Base-by-base conservation (phyloP, 2,888 invertebrate species). In the Salticus scenicus region DNA sequence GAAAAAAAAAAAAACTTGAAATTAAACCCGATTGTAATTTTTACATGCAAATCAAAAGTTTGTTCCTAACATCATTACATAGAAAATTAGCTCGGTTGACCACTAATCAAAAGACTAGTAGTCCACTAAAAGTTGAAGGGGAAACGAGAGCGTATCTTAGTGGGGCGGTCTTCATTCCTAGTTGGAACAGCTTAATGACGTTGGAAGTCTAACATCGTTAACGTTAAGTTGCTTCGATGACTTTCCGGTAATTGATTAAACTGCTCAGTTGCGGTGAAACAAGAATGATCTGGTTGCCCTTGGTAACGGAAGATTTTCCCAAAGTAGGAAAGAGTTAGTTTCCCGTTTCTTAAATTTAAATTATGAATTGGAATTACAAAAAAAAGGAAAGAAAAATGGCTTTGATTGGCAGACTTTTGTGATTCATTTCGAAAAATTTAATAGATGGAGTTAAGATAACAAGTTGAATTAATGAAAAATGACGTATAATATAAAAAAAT, bases 161-260 rank as follows among this genome's bases (percentile, higher is more conserved):
- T 8, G 4, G 5, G 57, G 1, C 7, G 1, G 57, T 20, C 20
- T 57, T 57, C 20, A 24, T 57, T 57, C 24, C 57, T 57, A 76
- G 71, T 71, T 76, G 42, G 27, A 82, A 66, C 75, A 63, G 66
- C 71, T 76, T 76, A 82, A 82, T 76, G 82, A 82, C 82, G 71
- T 82, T 75, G 70, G 66, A 63, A 64, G 64, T 76, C 71, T 82
- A 76, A 75, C 66, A 33, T 75, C 75, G 82, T 82, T 82, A 66
- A 74, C 69, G 69, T 41, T 24, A 70, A 64, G 7, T 37, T 69
- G 63, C 71, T 64, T 76, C 82, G 63, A 42, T 33, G 71, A 71
- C 82, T 71, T 76, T 63, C 66, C 64, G 76, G 70, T 82, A 76
- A 82, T 82, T 82, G 82, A 82, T 82, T 82, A 76, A 82, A 82